These are phyloP conservation scores for Ptychoptera contaminata DNA, from an alignment of 2,888 invertebrate species.

Conservation along the genomic window DNA sequence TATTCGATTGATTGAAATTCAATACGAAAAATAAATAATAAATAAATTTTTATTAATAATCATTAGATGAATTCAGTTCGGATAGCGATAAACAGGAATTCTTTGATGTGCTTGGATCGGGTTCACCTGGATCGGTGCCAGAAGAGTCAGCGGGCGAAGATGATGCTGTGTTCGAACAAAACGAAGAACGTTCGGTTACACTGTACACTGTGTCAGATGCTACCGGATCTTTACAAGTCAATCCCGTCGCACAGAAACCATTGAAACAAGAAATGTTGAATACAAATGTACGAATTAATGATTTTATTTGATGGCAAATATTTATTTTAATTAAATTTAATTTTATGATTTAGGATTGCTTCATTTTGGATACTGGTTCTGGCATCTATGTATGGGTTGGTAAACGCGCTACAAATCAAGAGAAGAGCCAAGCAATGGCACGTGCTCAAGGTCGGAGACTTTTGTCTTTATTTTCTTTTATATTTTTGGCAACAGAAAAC, in stretches of 20 bases:
- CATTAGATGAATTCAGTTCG: constrained; percentile 48
- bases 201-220: constrained; percentile 58
- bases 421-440: constrained; percentile 58
- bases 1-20: too few relatives aligned
- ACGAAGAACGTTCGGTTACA: constrained; percentile 44
- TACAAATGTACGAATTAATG: constrained; percentile 11
- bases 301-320: background rate
- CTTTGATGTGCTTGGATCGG: constrained; percentile 68
- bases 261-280: constrained; percentile 44
- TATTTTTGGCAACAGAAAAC: background rate
- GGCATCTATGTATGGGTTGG: constrained; percentile 79
- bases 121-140: constrained; percentile 47
- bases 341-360: constrained; percentile 38
- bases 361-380: constrained; percentile 63
- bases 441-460: constrained; percentile 38
- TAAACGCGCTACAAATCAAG: constrained; percentile 51
- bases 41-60: background rate
- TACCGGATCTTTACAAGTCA: constrained; percentile 46
- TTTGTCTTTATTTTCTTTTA: background rate
- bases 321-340: background rate
- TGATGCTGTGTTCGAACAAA: constrained; percentile 55
- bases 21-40: constrained; percentile 2
- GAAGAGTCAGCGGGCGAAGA: constrained; percentile 59
- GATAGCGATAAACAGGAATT: constrained; percentile 50
- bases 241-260: constrained; percentile 53